Conservation (phyloP, 2,888 invertebrate species). For the Pachycephus smyrnensis region DNA sequence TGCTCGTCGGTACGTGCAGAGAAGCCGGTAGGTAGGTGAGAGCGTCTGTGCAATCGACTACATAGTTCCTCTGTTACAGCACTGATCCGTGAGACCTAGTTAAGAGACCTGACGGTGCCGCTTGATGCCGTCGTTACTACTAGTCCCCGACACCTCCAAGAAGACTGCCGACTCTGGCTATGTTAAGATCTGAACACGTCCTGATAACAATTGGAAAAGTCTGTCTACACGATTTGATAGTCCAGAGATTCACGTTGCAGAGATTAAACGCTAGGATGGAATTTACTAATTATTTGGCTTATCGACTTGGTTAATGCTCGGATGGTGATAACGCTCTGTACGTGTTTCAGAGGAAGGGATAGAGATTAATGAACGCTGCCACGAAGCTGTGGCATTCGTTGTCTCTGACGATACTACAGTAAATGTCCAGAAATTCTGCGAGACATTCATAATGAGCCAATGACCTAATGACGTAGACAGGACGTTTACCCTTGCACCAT, state of each 20-base stretch:
- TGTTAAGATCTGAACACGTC: not conserved
- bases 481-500: not conserved
- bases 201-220: not conserved
- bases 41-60: not conserved
- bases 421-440: not conserved
- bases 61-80: not conserved
- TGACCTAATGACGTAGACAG: not conserved
- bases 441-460: not conserved
- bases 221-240: not conserved
- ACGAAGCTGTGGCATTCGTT: not conserved
- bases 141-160: not conserved
- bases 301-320: not conserved
- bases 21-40: not conserved
- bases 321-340: not conserved
- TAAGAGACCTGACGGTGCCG: not conserved
- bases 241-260: not conserved
- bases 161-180: not conserved
- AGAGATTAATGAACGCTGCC: not conserved
- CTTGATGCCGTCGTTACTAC: not conserved
- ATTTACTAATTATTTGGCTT: not conserved
- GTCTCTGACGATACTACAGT: not conserved
- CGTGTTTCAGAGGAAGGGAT: not conserved
- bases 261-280: not conserved
- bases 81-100: not conserved
- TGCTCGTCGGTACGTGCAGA: not conserved